phyloP scores from a whole-genome alignment of 2,797 vertebrate species.

The Chiloscyllium punctatum region DNA sequence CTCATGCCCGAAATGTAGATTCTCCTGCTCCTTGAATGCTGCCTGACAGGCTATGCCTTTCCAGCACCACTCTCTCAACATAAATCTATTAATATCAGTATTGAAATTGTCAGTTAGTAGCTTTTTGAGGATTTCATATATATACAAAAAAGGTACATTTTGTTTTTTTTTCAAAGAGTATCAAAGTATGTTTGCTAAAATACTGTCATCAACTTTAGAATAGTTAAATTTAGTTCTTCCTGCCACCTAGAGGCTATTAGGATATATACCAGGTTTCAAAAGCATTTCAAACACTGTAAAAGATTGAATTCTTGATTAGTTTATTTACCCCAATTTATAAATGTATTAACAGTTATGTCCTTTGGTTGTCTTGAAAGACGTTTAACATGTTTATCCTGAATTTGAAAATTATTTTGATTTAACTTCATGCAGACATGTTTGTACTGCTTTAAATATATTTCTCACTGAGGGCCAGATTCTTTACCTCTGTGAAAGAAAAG shows the following conservation, averaged over 20 bases:
- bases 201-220: neutral
- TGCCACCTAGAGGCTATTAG: conserved; percentile 26
- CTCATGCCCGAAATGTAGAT: too few relatives aligned
- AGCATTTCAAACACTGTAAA: neutral
- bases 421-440: neutral
- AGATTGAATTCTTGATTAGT: neutral
- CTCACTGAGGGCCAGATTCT: neutral
- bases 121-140: neutral
- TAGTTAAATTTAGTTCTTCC: conserved; percentile 17
- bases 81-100: neutral
- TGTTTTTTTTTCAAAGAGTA: neutral
- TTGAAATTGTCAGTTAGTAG: neutral
- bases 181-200: neutral
- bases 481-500: neutral
- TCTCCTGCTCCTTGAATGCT: too few relatives aligned
- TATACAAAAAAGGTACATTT: neutral
- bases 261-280: neutral
- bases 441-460: neutral
- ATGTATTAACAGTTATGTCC: neutral
- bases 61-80: neutral
- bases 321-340: neutral
- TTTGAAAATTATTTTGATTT: neutral
- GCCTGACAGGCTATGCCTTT: too few relatives aligned
- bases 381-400: neutral
- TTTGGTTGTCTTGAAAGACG: neutral